Base-by-base conservation (phyloP, 2,113 vertebrate genomes). In the Cavia aperea region DNA sequence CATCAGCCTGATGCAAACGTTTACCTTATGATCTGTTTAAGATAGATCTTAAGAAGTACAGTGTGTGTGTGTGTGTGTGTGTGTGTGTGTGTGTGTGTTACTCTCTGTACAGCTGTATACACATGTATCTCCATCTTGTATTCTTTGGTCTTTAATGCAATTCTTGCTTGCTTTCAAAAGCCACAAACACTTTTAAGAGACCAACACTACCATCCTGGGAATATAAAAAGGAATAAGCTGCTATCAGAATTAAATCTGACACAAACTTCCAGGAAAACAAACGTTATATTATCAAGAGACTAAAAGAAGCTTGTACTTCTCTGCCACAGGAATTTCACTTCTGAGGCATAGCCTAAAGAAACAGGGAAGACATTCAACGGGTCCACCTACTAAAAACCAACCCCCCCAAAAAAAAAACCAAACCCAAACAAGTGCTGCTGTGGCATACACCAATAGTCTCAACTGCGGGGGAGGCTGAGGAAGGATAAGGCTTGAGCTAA, bases 281-380 rank as follows among this genome's bases (percentile, higher is more conserved):
- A 36, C 72, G 58, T 18, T 4, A 75, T 36, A 62, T 56, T 56
- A 73, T 60, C 19, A 88, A 54, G 4, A 79, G 46, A 82, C 68
- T 93, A 51, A 94, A 77, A 84, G 43, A 81, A 21, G 29, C n/a
- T 90, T 31, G 14, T 36, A 81, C 73, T 81, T 90, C 56, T 87
- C 78, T 87, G 63, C 88, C 33, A 63, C 9, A 93, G 60, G 54
- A 93, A 88, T 54, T 89, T 91, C 62, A 73, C 88, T 94, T 91
- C 81, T 73, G 46, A 60, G 15, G 33, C 56, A 12, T 79, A n/a
- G 7, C 33, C n/a, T 94, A 5, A 93, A 36, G 21, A 92, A 95
- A 65, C 46, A 93, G 29, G 49, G 21, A 77, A 88, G 6, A 89
- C 13, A 87, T 31, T 49, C 15, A 81, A 23, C 36, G 54, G 23